Evolutionary conservation across 2,113 vertebrate genomes (phyloP), one percentile per base, ranked within the genome.

Genomic region (Cynopterus brachyotis): DNA sequence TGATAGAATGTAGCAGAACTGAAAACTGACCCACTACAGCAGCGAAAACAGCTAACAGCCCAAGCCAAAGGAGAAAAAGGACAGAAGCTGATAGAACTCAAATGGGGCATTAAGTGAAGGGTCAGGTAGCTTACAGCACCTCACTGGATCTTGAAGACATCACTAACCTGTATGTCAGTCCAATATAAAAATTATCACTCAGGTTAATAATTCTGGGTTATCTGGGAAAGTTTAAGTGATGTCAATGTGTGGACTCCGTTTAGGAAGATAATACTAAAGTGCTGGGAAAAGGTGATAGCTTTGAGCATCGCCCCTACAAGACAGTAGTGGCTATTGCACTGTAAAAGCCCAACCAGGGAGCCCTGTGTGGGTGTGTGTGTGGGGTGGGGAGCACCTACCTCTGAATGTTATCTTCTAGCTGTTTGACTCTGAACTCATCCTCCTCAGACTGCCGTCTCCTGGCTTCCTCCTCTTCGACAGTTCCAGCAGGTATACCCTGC

Each of bases 361-460:
- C 0, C 6, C 28, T 2, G 64, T 57, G 40, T 60, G 67, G 6
- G n/a, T n/a, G n/a, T n/a, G n/a, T n/a, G n/a, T n/a, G n/a, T n/a
- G n/a, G n/a, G n/a, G n/a, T n/a, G 30, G 85, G 45, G 64, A 24
- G 60, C 55, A 66, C 97, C 73, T 99, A 99, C 99, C 99, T 99
- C 83, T 99, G 99, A 97, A 99, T 99, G 96, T 98, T 98, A 93
- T 99, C 99, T 97, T 99, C 99, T 40, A 99, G 98, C 83, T 98
- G 99, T 98, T 99, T 99, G 92, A 99, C 99, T 89, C 99, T 99
- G 88, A 99, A 98, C 96, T 99, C 99, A 97, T 99, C 99, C 95
- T 99, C 99, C 94, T 99, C 99, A 98, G 99, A 99, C 98, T 99
- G 99, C 96, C 98, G 99, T 97, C 98, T 98, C 95, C 99, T 99